Percentiles rank a stretch among this genome's conserved stretches.
phyloP scores from a whole-genome alignment of 2,113 vertebrate species.

The Amphilophus citrinellus region DNA sequence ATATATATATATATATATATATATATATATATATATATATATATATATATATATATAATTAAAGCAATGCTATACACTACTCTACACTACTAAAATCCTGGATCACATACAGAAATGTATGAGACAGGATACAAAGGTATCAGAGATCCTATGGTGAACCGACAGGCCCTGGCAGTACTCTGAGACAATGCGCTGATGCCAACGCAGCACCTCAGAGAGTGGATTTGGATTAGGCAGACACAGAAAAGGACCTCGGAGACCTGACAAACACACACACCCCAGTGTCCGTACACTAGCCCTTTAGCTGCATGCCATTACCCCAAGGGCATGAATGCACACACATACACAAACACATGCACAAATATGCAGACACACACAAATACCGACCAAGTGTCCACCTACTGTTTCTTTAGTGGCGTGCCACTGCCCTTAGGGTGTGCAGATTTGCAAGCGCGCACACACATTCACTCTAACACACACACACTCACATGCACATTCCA shows the following conservation, averaged over 20 bases:
- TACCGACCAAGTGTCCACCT: conserved; percentile 67
- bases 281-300: conserved; percentile 62
- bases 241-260: conserved; percentile 69
- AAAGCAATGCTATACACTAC: neutral
- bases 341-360: conserved; percentile 24
- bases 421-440: conserved; percentile 68
- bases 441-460: conserved; percentile 14
- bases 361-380: conserved; percentile 45
- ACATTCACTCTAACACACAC: conserved; percentile 39
- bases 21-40: too few relatives aligned
- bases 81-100: conserved; percentile 22
- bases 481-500: conserved; percentile 52
- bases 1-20: too few relatives aligned
- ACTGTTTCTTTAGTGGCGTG: conserved; percentile 65
- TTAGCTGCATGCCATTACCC: conserved; percentile 75
- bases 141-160: conserved; percentile 39
- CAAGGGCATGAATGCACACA: conserved; percentile 58
- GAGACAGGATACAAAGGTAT: conserved; percentile 48
- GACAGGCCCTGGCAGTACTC: conserved; percentile 51
- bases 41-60: too few relatives aligned
- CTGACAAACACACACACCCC: conserved; percentile 69
- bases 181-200: conserved; percentile 56
- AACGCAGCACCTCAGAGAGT: conserved; percentile 66
- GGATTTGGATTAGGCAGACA: conserved; percentile 68
- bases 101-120: conserved; percentile 38